phyloP scores from a whole-genome alignment of 2,113 vertebrate genomes.

The Grus americana region DNA sequence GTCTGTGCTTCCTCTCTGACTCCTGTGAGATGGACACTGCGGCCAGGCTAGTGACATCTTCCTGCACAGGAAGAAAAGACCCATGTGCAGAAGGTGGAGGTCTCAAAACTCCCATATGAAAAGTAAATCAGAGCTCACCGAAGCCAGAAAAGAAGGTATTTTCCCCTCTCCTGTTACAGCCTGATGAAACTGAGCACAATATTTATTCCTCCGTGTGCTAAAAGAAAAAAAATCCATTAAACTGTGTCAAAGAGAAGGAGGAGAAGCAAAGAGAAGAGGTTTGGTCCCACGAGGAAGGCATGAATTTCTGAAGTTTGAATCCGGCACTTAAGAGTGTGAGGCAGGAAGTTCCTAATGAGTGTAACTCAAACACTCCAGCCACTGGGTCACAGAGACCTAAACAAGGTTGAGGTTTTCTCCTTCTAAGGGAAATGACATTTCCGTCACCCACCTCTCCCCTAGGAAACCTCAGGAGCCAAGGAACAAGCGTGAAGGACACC shows the following conservation, averaged over 20 bases:
- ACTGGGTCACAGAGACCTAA: background rate
- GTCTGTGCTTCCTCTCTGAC: background rate
- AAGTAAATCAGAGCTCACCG: background rate
- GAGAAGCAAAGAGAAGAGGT: background rate
- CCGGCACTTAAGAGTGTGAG: background rate
- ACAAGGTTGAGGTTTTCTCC: background rate
- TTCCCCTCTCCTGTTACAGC: background rate
- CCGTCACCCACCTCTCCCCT: background rate
- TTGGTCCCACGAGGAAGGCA: background rate
- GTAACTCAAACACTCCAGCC: background rate
- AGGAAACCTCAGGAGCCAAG: background rate
- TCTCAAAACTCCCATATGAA: background rate
- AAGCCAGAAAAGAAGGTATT: background rate
- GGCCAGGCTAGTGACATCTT: background rate
- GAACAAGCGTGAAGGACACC: background rate
- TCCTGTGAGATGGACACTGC: background rate
- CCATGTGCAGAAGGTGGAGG: background rate
- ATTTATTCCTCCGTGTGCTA: background rate
- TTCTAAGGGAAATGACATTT: background rate
- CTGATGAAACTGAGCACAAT: background rate
- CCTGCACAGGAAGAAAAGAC: background rate
- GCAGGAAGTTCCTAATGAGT: background rate
- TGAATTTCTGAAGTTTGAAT: background rate
- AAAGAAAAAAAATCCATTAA: background rate
- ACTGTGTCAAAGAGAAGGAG: background rate